Evolutionary conservation across 2,113 vertebrate genomes (phyloP).

Genomic region (Plestiodon gilberti): DNA sequence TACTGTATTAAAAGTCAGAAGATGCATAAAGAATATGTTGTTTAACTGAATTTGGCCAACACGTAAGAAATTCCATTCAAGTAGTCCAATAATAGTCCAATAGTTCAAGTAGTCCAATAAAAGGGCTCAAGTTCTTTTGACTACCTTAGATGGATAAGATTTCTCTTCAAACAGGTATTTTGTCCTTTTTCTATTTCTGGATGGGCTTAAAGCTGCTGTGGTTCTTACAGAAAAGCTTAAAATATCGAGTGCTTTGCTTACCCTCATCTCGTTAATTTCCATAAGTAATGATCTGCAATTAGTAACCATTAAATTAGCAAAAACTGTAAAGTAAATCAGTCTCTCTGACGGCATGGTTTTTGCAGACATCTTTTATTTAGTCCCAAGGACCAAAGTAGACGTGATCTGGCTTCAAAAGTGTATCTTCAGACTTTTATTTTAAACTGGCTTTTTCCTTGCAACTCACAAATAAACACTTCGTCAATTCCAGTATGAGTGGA

Average conservation of each 20-base stretch:
- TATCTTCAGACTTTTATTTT: neutral
- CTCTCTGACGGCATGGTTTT: neutral
- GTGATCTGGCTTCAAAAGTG: too few relatives aligned
- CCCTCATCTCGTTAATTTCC: neutral
- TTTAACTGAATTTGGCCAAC: neutral
- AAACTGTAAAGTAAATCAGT: neutral
- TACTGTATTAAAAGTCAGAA: neutral
- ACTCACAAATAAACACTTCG: constrained; percentile 72
- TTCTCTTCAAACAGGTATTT: neutral
- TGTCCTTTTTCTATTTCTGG: neutral
- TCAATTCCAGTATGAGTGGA: constrained; percentile 66
- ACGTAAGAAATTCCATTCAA: neutral
- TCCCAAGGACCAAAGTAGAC: neutral
- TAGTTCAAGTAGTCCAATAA: too few relatives aligned
- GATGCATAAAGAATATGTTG: neutral
- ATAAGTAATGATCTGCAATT: neutral
- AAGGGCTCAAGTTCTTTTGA: neutral
- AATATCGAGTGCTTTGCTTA: neutral
- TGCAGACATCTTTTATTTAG: neutral
- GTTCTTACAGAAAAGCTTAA: neutral
- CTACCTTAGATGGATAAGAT: neutral
- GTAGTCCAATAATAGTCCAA: neutral
- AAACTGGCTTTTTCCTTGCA: constrained; percentile 64
- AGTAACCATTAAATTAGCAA: neutral
- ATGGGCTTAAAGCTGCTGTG: neutral